These are phyloP conservation scores for Scolanthus callimorphus DNA, from an alignment of 92 coral and sea anemone species.

Conservation along the genomic window DNA sequence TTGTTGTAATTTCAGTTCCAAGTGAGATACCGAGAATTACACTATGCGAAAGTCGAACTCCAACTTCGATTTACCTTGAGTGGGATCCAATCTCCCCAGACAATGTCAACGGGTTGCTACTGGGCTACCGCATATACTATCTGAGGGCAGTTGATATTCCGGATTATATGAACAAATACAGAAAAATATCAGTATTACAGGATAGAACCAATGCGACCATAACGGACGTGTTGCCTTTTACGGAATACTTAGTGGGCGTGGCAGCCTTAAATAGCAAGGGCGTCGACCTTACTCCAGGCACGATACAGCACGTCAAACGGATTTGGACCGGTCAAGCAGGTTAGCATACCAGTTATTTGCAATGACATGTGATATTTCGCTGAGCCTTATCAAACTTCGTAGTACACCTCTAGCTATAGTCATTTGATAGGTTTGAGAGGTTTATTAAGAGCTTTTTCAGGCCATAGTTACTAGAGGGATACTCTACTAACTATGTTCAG, in stretches of 20 bases:
- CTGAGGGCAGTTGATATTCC: slow-evolving; percentile 7
- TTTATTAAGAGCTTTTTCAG: too few relatives aligned
- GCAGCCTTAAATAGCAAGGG: slow-evolving; percentile 27
- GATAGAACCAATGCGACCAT: neutral
- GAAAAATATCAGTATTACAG: neutral
- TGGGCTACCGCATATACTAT: slow-evolving; percentile 23
- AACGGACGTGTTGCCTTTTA: slow-evolving; percentile 5
- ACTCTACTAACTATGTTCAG: too few relatives aligned
- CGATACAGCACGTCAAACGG: neutral
- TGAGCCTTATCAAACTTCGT: too few relatives aligned
- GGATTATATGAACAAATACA: slow-evolving; percentile 11
- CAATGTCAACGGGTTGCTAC: slow-evolving; percentile 10
- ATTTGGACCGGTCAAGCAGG: slow-evolving; percentile 25
- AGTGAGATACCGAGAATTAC: slow-evolving; percentile 20
- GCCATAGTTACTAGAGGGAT: too few relatives aligned
- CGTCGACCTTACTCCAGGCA: slow-evolving; percentile 5
- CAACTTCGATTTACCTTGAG: slow-evolving; percentile 11
- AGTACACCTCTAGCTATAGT: too few relatives aligned
- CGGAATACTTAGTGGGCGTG: slow-evolving; percentile 20
- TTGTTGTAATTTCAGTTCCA: slow-evolving; percentile 34
- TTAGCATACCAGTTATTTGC: too few relatives aligned
- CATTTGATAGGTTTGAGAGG: too few relatives aligned
- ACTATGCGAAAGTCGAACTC: neutral
- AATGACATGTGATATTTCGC: too few relatives aligned
- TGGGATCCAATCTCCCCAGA: slow-evolving; percentile 22